Conservation (phyloP, 2,113 vertebrate species). For the Dolichotis patagonum region DNA sequence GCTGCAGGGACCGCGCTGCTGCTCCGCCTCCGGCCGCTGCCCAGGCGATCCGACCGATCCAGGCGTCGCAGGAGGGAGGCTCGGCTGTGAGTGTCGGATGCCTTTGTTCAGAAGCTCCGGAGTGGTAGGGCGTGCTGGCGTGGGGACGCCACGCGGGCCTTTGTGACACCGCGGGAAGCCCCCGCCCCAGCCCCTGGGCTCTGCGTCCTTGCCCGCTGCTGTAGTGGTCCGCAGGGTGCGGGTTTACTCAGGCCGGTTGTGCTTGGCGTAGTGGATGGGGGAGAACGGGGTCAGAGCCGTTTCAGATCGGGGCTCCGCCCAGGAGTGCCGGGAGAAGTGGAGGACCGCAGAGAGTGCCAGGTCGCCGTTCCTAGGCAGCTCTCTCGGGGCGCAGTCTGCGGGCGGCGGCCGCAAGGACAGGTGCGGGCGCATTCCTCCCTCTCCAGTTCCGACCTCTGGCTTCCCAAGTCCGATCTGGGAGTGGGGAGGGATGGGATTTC, state of each 20-base stretch:
- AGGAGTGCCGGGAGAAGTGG: not conserved
- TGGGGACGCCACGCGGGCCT: not conserved
- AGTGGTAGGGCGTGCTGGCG: not conserved
- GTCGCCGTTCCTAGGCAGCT: not conserved
- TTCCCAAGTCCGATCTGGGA: not conserved
- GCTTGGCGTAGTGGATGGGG: not conserved
- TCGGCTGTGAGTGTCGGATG: not conserved
- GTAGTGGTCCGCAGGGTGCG: not conserved
- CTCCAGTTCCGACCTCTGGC: not conserved
- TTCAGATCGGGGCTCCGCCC: not conserved
- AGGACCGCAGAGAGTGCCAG: not conserved
- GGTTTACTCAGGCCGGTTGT: not conserved
- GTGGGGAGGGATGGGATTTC: not conserved
- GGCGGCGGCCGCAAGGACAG: conserved; percentile 47
- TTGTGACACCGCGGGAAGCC: not conserved
- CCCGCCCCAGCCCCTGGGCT: not conserved
- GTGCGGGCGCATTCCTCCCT: not conserved
- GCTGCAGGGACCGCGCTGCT: not conserved
- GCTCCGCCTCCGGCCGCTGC: not conserved
- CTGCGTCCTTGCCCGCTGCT: not conserved
- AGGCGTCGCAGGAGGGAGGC: not conserved
- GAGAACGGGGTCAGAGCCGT: not conserved
- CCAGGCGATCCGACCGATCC: not conserved
- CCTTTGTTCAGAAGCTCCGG: not conserved
- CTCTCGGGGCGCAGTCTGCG: not conserved